Evolutionary conservation across 2,113 vertebrate genomes (phyloP).

Genomic region (Otus sunia): DNA sequence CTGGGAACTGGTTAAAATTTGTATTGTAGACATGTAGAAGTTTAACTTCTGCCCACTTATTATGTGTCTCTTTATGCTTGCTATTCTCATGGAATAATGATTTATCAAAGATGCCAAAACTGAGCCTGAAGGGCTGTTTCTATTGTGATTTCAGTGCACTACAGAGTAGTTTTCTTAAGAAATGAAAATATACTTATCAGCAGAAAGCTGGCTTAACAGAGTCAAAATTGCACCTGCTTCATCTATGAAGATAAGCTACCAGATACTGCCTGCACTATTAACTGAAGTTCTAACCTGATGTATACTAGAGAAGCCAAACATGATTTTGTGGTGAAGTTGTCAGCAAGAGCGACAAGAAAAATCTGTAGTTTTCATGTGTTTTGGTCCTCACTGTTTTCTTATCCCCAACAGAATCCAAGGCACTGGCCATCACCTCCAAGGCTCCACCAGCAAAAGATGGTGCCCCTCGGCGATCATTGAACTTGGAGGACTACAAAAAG

Average conservation of each 20-base stretch:
- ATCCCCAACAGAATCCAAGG: conserved; percentile 88
- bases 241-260: neutral
- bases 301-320: neutral
- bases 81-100: neutral
- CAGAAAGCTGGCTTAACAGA: neutral
- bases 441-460: conserved; percentile 95
- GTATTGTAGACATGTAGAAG: neutral
- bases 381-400: neutral
- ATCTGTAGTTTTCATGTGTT: neutral
- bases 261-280: neutral
- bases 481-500: conserved; percentile 99
- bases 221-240: neutral
- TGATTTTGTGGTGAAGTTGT: neutral
- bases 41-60: neutral
- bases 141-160: neutral
- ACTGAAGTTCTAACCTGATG: neutral
- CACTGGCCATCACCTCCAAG: conserved; percentile 94
- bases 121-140: neutral
- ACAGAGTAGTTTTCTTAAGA: neutral
- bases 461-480: conserved; percentile 92
- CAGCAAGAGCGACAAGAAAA: neutral
- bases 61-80: neutral
- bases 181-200: neutral
- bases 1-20: neutral
- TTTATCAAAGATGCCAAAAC: neutral